Percentiles rank a stretch among this genome's conserved stretches.
phyloP scores from a whole-genome alignment of 2,113 vertebrate genomes.

The Oryzias curvinotus region DNA sequence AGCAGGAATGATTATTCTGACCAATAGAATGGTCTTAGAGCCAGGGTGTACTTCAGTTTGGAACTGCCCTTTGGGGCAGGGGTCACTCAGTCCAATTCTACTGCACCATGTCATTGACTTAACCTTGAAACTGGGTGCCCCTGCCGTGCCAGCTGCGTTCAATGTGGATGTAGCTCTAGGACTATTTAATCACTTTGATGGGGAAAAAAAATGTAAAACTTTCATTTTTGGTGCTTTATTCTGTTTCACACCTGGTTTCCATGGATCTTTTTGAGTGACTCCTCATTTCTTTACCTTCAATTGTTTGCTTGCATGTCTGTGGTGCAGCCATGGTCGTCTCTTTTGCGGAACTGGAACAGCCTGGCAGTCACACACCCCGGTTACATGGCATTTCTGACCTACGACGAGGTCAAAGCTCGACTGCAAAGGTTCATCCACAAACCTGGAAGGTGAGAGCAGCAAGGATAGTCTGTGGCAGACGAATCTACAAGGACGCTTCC shows the following conservation, averaged over 20 bases:
- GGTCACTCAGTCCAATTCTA: too few species aligned
- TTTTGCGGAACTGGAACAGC: slow-evolving; percentile 98
- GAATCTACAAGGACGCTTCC: not conserved
- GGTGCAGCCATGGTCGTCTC: slow-evolving; percentile 92
- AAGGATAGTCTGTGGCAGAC: not conserved
- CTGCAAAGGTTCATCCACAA: slow-evolving; percentile 98
- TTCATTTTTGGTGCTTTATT: too few species aligned
- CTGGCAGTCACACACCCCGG: slow-evolving; percentile 96
- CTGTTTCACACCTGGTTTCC: not conserved
- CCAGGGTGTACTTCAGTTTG: too few species aligned
- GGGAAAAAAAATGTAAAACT: too few species aligned
- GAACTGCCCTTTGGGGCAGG: too few species aligned
- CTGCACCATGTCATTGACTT: too few species aligned
- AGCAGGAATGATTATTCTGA: too few species aligned
- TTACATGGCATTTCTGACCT: slow-evolving; percentile 98
- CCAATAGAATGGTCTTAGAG: too few species aligned
- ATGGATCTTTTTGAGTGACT: not conserved
- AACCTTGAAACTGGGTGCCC: too few species aligned
- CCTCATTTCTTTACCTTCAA: not conserved
- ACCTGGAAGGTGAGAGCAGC: slow-evolving; percentile 87
- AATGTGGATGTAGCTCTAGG: too few species aligned
- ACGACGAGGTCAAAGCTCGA: slow-evolving; percentile 96
- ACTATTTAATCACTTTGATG: too few species aligned
- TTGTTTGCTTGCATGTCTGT: slow-evolving; percentile 17
- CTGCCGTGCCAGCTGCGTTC: too few species aligned